Evolutionary conservation across 2,113 vertebrate species (phyloP).

Genomic region (Paralichthys olivaceus): DNA sequence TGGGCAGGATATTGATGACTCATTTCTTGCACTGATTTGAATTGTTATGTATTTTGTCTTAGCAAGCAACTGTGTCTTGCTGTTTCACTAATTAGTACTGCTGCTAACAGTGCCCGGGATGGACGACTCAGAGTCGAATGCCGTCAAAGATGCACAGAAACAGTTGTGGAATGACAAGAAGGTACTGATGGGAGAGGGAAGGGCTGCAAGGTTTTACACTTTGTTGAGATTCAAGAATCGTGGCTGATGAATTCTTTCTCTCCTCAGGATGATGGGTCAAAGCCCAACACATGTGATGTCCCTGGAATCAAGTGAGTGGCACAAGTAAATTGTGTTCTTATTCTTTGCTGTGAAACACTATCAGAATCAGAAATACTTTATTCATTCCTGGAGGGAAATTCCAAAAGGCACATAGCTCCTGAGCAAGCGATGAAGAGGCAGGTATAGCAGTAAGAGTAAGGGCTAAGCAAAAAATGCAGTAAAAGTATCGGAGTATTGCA

Average conservation of each 20-base stretch:
- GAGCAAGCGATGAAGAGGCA: too few species aligned
- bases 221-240: neutral
- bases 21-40: slow-evolving; percentile 53
- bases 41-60: slow-evolving; percentile 51
- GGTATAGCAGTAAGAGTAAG: too few species aligned
- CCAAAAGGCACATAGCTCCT: too few species aligned
- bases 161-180: slow-evolving; percentile 94
- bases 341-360: neutral
- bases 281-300: slow-evolving; percentile 94
- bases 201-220: neutral
- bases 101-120: slow-evolving; percentile 93
- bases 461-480: too few species aligned
- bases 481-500: neutral
- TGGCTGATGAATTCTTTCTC: slow-evolving; percentile 27
- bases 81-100: slow-evolving; percentile 84
- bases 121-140: slow-evolving; percentile 86
- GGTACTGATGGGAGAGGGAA: slow-evolving; percentile 73
- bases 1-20: slow-evolving; percentile 66
- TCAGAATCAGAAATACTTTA: too few species aligned
- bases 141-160: slow-evolving; percentile 86
- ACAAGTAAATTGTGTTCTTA: neutral
- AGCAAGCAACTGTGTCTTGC: slow-evolving; percentile 55
- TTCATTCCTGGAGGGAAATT: too few species aligned
- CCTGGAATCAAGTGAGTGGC: slow-evolving; percentile 98
- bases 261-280: slow-evolving; percentile 87